Conservation (phyloP, 2,888 invertebrate genomes). For the Caenorhabditis wallacei region DNA sequence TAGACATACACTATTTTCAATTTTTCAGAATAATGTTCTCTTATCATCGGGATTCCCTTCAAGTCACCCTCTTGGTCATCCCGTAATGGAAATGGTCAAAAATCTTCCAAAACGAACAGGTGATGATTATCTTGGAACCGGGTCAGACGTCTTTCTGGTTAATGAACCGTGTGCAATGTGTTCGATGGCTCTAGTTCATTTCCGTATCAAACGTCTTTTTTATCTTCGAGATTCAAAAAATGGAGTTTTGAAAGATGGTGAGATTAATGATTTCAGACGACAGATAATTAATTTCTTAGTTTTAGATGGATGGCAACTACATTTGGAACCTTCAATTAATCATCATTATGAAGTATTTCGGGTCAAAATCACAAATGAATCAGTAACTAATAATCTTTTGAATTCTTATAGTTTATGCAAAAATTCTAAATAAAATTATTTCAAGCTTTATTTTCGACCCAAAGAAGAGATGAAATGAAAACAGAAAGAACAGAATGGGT, state of each 20-base stretch:
- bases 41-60: slow-evolving; percentile 30
- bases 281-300: neutral
- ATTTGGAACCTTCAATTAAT: slow-evolving; percentile 65
- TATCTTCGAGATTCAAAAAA: slow-evolving; percentile 44
- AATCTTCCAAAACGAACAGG: slow-evolving; percentile 38
- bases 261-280: neutral
- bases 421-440: slow-evolving; percentile 3
- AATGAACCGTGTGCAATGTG: slow-evolving; percentile 72
- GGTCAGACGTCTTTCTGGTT: slow-evolving; percentile 64
- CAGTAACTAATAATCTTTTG: neutral
- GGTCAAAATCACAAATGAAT: slow-evolving; percentile 23
- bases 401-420: neutral
- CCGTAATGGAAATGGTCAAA: slow-evolving; percentile 67
- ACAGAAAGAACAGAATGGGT: too few species aligned
- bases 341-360: slow-evolving; percentile 70
- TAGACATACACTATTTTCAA: neutral
- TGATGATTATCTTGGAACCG: slow-evolving; percentile 67
- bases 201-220: slow-evolving; percentile 65
- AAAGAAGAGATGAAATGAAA: too few species aligned
- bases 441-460: too few species aligned
- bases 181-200: slow-evolving; percentile 73
- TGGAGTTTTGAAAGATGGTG: slow-evolving; percentile 61
- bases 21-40: slow-evolving; percentile 16
- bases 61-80: slow-evolving; percentile 57
- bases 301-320: slow-evolving; percentile 67